Conservation (phyloP, 2,888 invertebrate genomes). For the Stenichneumon culpator region DNA sequence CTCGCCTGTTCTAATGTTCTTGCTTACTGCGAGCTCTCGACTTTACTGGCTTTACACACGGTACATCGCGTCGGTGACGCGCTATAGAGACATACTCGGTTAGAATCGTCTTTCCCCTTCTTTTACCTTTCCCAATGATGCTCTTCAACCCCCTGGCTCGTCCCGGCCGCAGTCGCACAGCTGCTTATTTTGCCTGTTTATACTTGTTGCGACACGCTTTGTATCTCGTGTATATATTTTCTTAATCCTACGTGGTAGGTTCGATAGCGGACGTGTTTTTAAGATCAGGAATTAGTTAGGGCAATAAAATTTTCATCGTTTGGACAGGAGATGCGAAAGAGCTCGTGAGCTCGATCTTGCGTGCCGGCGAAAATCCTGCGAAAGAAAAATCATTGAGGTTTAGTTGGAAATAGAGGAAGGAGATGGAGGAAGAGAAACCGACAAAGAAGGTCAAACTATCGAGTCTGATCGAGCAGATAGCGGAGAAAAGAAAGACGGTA, state of each 20-base stretch:
- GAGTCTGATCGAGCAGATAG: constrained; percentile 71
- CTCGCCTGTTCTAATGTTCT: constrained; percentile 20
- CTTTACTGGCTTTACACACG: constrained; percentile 26
- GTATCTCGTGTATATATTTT: neutral
- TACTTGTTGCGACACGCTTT: constrained; percentile 29
- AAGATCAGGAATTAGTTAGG: no score
- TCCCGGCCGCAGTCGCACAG: constrained; percentile 3
- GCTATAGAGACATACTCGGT: neutral
- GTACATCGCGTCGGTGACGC: constrained; percentile 6
- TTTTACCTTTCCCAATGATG: neutral
- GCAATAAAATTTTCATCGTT: neutral
- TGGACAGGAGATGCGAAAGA: neutral
- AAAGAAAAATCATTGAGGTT: neutral
- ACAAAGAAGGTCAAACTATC: constrained; percentile 73
- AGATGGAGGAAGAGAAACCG: constrained; percentile 55
- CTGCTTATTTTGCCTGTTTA: constrained; percentile 7
- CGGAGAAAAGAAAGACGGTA: constrained; percentile 75
- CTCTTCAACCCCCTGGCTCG: neutral
- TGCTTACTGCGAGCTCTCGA: neutral
- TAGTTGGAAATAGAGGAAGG: neutral
- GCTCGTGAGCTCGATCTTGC: neutral
- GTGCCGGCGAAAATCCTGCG: neutral
- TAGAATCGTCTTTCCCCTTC: constrained; percentile 28
- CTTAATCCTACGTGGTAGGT: neutral
- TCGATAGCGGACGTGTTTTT: neutral